Evolutionary conservation across 2,888 invertebrate species (phyloP).

Genomic region (Acleris literana): DNA sequence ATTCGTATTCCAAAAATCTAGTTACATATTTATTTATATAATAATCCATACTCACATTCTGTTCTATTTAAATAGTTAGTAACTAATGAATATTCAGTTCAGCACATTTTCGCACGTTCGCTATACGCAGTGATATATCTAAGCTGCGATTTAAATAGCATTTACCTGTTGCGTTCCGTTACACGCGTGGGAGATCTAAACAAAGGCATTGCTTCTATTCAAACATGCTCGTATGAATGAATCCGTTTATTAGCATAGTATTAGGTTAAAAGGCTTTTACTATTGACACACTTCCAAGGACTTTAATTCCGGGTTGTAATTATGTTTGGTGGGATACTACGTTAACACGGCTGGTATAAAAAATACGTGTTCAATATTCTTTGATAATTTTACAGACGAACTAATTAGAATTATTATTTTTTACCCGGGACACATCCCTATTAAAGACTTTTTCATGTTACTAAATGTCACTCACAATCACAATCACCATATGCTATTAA

Average conservation of each 20-base stretch:
- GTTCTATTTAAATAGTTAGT: background rate
- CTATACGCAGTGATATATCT: constrained; percentile 22
- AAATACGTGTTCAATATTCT: too few relatives aligned
- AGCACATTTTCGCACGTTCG: constrained; percentile 57
- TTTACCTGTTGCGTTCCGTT: constrained; percentile 67
- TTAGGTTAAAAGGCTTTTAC: constrained; percentile 27
- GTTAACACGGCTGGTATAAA: too few relatives aligned
- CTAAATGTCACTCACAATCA: too few relatives aligned
- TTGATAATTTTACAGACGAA: too few relatives aligned
- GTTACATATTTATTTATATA: background rate
- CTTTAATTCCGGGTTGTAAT: background rate
- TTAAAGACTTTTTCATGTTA: background rate
- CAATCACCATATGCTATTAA: too few relatives aligned
- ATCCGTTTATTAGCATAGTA: constrained; percentile 47
- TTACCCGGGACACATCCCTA: background rate
- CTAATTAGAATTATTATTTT: too few relatives aligned
- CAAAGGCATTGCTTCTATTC: constrained; percentile 64
- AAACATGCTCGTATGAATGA: constrained; percentile 50
- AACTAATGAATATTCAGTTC: constrained; percentile 9
- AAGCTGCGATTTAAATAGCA: constrained; percentile 47
- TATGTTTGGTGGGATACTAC: background rate
- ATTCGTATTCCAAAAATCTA: background rate
- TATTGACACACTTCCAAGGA: constrained; percentile 12
- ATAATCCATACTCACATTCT: background rate
- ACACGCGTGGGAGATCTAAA: constrained; percentile 72